Percentiles rank a stretch among this genome's conserved stretches.
Conservation (phyloP, 2,888 invertebrate genomes). For the Drosophila mercatorum region DNA sequence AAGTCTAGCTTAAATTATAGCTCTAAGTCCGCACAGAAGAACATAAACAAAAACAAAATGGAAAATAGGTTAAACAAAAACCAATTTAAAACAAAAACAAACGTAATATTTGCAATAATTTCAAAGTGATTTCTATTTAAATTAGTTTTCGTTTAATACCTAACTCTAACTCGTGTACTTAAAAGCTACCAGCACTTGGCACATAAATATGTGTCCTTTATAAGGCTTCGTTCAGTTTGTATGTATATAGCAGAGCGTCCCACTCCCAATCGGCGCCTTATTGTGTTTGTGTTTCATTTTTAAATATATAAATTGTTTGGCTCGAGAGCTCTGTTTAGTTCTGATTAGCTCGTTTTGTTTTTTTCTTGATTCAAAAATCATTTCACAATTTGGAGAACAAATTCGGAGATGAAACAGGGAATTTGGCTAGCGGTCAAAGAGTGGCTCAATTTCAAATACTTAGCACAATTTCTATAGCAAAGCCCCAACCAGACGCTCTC, state of each 20-base stretch:
- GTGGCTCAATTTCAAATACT: conserved; percentile 49
- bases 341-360: conserved; percentile 72
- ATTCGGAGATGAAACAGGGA: conserved; percentile 82
- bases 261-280: conserved; percentile 45
- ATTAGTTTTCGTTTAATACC: conserved; percentile 63
- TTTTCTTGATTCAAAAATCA: conserved; percentile 56
- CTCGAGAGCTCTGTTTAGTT: conserved; percentile 31
- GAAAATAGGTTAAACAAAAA: conserved; percentile 30
- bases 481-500: conserved; percentile 24
- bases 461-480: conserved; percentile 57
- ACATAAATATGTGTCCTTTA: conserved; percentile 20
- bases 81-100: conserved; percentile 23
- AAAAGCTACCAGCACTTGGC: conserved; percentile 43
- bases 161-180: conserved; percentile 62
- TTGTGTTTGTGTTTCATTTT: conserved; percentile 75
- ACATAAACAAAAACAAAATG: conserved; percentile 28
- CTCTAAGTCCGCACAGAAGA: conserved; percentile 61
- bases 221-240: conserved; percentile 78
- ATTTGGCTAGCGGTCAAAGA: conserved; percentile 40
- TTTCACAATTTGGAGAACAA: conserved; percentile 64
- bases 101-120: conserved; percentile 75
- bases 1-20: conserved; percentile 79
- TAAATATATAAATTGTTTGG: conserved; percentile 43
- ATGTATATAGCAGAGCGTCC: conserved; percentile 69
- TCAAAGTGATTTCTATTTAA: conserved; percentile 77